Evolutionary conservation across 2,113 vertebrate species (phyloP).

Genomic region (Pristiophorus japonicus): DNA sequence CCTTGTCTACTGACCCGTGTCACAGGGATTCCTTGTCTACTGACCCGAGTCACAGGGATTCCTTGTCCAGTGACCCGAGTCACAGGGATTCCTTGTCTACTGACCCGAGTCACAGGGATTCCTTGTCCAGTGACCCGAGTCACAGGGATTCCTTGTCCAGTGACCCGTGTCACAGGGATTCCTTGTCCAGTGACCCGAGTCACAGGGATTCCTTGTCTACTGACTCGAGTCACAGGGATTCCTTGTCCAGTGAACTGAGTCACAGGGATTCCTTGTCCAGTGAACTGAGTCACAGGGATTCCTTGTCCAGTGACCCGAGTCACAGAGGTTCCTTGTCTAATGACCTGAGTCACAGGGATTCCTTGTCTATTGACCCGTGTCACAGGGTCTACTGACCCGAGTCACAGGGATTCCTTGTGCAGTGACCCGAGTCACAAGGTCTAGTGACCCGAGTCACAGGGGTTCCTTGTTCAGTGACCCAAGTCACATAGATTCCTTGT

Average conservation of each 20-base stretch:
- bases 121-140: not conserved
- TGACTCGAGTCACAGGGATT: not conserved
- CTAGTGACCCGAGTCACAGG: not conserved
- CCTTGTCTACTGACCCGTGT: too few species aligned
- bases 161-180: not conserved
- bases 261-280: not conserved
- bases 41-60: not conserved
- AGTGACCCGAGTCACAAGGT: too few species aligned
- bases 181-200: not conserved
- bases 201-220: not conserved
- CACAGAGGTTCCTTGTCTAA: too few species aligned
- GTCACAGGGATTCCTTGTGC: too few species aligned
- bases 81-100: not conserved
- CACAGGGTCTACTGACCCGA: not conserved
- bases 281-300: not conserved
- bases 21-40: not conserved
- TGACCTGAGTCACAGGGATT: too few species aligned
- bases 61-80: not conserved
- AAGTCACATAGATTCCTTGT: not conserved
- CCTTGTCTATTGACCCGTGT: not conserved
- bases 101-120: not conserved
- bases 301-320: not conserved
- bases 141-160: not conserved
- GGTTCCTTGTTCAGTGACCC: not conserved
- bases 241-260: not conserved